Conservation (phyloP, 1,140 invertebrate species). For the Zaprionus camerounensis region DNA sequence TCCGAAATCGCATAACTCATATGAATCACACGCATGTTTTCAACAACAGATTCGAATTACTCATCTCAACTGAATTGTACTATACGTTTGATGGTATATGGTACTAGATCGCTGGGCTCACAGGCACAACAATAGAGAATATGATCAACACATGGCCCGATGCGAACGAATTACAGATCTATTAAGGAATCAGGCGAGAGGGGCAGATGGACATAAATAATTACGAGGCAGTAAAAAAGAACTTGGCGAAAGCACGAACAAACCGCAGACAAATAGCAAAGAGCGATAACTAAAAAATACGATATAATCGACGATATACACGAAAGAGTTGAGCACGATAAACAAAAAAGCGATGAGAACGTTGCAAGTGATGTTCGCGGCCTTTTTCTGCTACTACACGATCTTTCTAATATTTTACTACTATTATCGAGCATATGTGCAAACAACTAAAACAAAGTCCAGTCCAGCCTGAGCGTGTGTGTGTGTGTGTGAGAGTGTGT, state of each 20-base stretch:
- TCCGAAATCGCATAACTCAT: conserved; percentile 1
- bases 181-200: conserved; percentile 26
- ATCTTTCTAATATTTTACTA: conserved; percentile 74
- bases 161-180: conserved; percentile 45
- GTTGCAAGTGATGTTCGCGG: conserved; percentile 60
- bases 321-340: not conserved
- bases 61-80: not conserved
- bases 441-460: conserved; percentile 26
- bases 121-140: conserved; percentile 25
- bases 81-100: not conserved
- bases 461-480: not conserved
- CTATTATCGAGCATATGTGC: conserved; percentile 68
- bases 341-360: conserved; percentile 52
- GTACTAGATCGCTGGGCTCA: not conserved
- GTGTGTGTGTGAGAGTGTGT: conserved; percentile 2
- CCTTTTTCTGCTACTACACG: conserved; percentile 72
- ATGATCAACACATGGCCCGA: conserved; percentile 61
- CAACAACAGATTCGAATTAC: conserved; percentile 15
- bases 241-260: conserved; percentile 47
- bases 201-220: conserved; percentile 30
- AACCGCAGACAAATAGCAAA: conserved; percentile 23
- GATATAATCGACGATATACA: conserved; percentile 16
- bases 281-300: conserved; percentile 20
- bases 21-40: conserved; percentile 30
- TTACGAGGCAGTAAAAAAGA: conserved; percentile 49